Evolutionary conservation across 2,113 vertebrate species (phyloP).

Genomic region (Dicaeum eximium): DNA sequence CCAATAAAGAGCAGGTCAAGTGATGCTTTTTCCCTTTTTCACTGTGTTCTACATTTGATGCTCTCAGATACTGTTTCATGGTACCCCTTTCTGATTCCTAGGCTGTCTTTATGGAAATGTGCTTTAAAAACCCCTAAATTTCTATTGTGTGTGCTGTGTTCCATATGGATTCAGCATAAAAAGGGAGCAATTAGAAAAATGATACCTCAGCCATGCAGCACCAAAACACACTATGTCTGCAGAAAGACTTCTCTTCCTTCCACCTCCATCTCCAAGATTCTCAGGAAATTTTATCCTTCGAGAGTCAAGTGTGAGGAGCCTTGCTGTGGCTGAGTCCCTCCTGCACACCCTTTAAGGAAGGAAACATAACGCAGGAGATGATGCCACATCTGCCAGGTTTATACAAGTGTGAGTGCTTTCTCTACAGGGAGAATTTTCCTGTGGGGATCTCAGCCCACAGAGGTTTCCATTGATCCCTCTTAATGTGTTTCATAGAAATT

Average conservation of each 20-base stretch:
- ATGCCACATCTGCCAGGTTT: not conserved
- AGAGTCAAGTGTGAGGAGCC: not conserved
- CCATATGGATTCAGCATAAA: not conserved
- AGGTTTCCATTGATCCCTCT: not conserved
- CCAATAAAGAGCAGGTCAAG: not conserved
- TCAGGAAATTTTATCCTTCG: not conserved
- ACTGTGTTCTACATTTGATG: fast-evolving
- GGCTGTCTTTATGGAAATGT: not conserved
- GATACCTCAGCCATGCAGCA: not conserved
- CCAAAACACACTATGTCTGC: not conserved
- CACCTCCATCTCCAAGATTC: not conserved
- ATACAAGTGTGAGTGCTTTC: not conserved
- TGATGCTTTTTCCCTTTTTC: not conserved
- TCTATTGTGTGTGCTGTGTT: not conserved
- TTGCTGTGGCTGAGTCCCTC: not conserved
- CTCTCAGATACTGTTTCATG: not conserved
- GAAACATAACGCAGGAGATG: not conserved
- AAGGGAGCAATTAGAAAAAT: not conserved
- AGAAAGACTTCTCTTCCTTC: not conserved
- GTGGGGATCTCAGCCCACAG: not conserved
- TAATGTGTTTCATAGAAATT: not conserved
- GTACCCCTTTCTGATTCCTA: not conserved
- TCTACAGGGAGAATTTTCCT: not conserved
- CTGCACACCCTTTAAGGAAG: not conserved
- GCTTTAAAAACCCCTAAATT: not conserved